Conservation (phyloP, 2,797 vertebrate genomes). For the Crossoptilon crossoptilon region DNA sequence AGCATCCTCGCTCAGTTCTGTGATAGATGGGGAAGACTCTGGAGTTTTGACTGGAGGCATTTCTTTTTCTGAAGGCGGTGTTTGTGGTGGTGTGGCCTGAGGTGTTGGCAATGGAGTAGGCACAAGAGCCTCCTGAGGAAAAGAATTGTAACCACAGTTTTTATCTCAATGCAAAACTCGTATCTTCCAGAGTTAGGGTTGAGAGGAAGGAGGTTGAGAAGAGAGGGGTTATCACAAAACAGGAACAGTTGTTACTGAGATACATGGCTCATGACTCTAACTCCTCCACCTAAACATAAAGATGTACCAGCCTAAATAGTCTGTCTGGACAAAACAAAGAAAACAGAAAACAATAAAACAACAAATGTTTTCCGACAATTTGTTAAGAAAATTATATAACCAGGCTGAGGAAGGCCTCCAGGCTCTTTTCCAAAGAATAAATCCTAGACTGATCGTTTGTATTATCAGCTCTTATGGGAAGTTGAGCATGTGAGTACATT, state of each 20-base stretch:
- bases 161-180: background rate
- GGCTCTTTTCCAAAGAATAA: background rate
- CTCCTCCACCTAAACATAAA: background rate
- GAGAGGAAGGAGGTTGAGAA: background rate
- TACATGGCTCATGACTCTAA: background rate
- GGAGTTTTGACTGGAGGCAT: constrained; percentile 83
- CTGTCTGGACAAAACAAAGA: background rate
- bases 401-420: background rate
- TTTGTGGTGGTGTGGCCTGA: constrained; percentile 77
- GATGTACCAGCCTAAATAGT: background rate
- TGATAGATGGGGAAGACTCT: constrained; percentile 80
- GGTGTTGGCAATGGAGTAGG: constrained; percentile 87
- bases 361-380: background rate
- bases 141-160: constrained; percentile 2
- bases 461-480: background rate
- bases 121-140: constrained; percentile 75
- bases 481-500: background rate
- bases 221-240: background rate
- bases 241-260: background rate
- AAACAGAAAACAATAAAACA: background rate
- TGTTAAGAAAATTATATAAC: background rate
- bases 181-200: background rate
- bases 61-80: constrained; percentile 68
- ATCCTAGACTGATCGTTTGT: background rate
- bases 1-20: constrained; percentile 53